Percentiles rank a stretch among this genome's conserved stretches.
Conservation (phyloP, 2,888 invertebrate genomes). For the Dasypolia templi region DNA sequence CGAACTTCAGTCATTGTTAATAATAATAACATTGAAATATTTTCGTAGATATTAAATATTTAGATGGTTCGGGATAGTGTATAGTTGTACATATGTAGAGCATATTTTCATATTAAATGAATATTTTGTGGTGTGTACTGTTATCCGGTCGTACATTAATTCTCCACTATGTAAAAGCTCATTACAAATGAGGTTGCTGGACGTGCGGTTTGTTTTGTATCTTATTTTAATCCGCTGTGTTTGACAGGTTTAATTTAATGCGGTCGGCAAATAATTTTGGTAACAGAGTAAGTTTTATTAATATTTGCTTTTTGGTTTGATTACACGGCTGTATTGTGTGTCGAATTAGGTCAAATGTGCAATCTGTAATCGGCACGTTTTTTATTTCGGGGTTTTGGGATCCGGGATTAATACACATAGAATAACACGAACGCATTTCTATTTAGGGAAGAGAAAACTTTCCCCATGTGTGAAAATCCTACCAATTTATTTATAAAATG, state of each 20-base stretch:
- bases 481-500: constrained; percentile 1
- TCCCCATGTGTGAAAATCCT: background rate
- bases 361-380: constrained; percentile 12
- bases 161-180: constrained; percentile 73
- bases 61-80: constrained; percentile 12
- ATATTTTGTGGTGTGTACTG: constrained; percentile 70
- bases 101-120: constrained; percentile 69
- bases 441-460: background rate
- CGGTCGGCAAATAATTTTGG: constrained; percentile 64
- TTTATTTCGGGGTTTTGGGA: background rate
- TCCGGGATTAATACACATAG: background rate
- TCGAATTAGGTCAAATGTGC: constrained; percentile 19
- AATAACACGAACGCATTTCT: background rate
- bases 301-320: constrained; percentile 35
- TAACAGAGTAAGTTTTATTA: constrained; percentile 35
- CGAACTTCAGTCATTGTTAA: constrained; percentile 51
- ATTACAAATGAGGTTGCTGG: constrained; percentile 78
- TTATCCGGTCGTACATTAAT: constrained; percentile 73
- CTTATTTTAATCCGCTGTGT: constrained; percentile 74
- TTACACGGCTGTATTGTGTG: constrained; percentile 6
- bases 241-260: constrained; percentile 75
- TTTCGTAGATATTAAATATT: constrained; percentile 57
- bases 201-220: constrained; percentile 71
- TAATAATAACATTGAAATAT: constrained; percentile 50
- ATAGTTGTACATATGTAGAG: constrained; percentile 23